phyloP scores from a whole-genome alignment of 2,888 invertebrate genomes.

The Oscheius sp. region DNA sequence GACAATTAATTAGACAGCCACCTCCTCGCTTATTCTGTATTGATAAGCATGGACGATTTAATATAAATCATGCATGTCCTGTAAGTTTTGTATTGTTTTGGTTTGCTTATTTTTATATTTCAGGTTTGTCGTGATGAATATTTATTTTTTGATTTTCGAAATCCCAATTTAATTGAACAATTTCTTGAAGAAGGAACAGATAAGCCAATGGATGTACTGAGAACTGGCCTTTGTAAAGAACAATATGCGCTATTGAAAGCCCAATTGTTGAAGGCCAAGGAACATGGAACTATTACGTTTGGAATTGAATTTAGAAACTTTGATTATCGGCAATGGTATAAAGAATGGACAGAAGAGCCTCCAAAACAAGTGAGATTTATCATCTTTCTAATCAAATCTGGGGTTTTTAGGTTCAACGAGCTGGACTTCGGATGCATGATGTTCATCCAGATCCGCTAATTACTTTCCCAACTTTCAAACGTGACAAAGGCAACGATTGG shows the following conservation, averaged over 20 bases:
- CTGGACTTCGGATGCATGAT: conserved; percentile 58
- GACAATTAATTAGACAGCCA: conserved; percentile 63
- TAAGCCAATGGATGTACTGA: conserved; percentile 62
- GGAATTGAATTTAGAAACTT: conserved; percentile 65
- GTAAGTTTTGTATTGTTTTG: conserved; percentile 32
- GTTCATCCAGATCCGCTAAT: conserved; percentile 63
- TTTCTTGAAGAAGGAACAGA: conserved; percentile 61
- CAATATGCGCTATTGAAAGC: conserved; percentile 63
- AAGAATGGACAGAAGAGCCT: conserved; percentile 52
- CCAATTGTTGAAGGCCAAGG: conserved; percentile 65
- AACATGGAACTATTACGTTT: conserved; percentile 66
- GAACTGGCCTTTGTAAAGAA: conserved; percentile 65
- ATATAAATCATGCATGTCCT: conserved; percentile 67
- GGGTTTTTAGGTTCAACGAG: conserved; percentile 44
- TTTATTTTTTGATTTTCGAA: conserved; percentile 68
- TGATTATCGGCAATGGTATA: conserved; percentile 64
- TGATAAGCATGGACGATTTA: conserved; percentile 65
- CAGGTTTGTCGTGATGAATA: conserved; percentile 67
- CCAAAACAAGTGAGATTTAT: conserved; percentile 35
- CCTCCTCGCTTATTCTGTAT: conserved; percentile 68
- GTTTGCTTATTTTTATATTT: not conserved
- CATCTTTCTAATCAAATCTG: not conserved
- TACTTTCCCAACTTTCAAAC: conserved; percentile 62
- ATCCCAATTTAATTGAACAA: conserved; percentile 63
- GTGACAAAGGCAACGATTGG: conserved; percentile 63